phyloP scores from a whole-genome alignment of 2,888 invertebrate species.

The Rotaria macrura region DNA sequence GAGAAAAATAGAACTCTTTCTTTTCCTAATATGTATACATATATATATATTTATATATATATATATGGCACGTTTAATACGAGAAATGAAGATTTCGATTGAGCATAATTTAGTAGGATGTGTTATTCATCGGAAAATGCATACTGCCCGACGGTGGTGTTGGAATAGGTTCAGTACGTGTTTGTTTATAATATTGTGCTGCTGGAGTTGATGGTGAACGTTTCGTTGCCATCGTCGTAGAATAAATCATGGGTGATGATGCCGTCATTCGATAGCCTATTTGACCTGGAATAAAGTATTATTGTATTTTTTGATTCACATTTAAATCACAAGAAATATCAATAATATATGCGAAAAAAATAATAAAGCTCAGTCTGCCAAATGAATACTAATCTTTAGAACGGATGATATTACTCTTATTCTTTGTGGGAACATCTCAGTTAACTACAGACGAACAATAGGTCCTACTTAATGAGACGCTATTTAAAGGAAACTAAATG shows the following conservation, averaged over 20 bases:
- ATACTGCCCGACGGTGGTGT: background rate
- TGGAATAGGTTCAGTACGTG: background rate
- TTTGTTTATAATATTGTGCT: background rate
- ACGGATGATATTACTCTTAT: no score
- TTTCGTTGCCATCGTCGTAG: background rate
- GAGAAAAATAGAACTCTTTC: background rate
- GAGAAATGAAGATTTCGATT: background rate
- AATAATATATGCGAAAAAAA: no score
- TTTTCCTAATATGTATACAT: background rate
- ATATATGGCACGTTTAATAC: background rate
- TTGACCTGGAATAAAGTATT: background rate
- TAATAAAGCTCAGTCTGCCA: no score
- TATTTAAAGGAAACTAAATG: no score
- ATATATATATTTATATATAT: background rate
- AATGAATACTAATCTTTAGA: no score
- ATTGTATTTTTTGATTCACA: background rate
- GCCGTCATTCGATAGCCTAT: background rate
- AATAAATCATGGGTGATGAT: background rate
- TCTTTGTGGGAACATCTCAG: no score
- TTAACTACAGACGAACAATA: no score
- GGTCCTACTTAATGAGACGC: no score
- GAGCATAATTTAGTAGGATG: background rate
- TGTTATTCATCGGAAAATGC: background rate
- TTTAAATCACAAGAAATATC: no score
- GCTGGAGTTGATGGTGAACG: background rate